These are phyloP conservation scores for Sitta europaea DNA, from an alignment of 2,113 vertebrate genomes.

Conservation along the genomic window DNA sequence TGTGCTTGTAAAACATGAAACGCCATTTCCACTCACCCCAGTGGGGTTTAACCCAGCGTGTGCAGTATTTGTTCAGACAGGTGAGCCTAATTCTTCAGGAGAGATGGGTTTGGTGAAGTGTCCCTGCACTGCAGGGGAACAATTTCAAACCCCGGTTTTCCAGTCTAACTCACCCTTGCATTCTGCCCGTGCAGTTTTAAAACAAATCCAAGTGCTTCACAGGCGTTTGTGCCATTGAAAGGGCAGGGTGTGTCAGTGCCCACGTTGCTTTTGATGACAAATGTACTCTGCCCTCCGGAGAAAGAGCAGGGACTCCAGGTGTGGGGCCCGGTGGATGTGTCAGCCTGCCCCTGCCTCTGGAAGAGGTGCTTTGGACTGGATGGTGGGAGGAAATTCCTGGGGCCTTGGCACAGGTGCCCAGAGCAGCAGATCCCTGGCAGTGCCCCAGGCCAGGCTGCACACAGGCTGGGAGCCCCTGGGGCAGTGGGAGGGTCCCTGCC, in stretches of 20 bases:
- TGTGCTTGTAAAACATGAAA: background rate
- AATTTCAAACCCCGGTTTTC: background rate
- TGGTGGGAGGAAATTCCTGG: background rate
- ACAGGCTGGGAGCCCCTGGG: background rate
- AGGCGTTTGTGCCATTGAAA: background rate
- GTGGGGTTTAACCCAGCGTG: accelerated
- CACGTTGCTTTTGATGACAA: background rate
- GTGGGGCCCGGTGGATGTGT: accelerated
- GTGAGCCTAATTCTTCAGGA: background rate
- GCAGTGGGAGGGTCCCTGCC: background rate
- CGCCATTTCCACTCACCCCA: accelerated
- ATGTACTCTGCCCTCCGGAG: background rate
- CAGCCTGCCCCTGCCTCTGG: background rate
- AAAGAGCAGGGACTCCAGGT: background rate
- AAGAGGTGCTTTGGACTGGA: accelerated
- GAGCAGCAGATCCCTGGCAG: background rate
- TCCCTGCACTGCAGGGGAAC: accelerated
- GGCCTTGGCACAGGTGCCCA: background rate
- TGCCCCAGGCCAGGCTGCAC: accelerated
- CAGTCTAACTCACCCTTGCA: background rate
- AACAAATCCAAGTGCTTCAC: background rate
- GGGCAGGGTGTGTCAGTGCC: background rate
- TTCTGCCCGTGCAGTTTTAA: background rate
- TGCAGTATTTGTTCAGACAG: background rate
- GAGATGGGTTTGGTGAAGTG: background rate